A percentile compares a stretch with the other conserved stretches of the same genome.
phyloP scores from a whole-genome alignment of 2,113 vertebrate species.

The Melanerpes aurifrons region DNA sequence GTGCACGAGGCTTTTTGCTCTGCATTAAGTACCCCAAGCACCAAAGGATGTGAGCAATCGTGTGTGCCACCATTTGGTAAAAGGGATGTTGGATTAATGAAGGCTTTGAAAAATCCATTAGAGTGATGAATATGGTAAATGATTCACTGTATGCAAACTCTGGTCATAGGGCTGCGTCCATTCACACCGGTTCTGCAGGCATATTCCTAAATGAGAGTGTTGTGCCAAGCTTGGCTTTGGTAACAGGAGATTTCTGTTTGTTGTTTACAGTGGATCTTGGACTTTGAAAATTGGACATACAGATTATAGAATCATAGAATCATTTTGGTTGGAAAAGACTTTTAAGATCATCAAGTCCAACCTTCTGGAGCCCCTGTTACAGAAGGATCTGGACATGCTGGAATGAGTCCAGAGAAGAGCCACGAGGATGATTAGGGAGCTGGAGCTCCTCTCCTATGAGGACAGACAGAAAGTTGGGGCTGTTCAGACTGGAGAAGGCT shows the following conservation, averaged over 20 bases:
- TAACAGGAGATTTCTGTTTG: not conserved
- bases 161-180: not conserved
- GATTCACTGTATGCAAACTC: conserved; percentile 6
- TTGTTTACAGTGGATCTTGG: not conserved
- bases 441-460: no score
- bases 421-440: no score
- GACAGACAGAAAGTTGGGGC: no score
- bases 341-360: no score
- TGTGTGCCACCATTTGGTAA: not conserved
- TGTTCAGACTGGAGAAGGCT: no score
- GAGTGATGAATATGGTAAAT: conserved; percentile 29
- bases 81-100: conserved; percentile 1
- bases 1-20: not conserved
- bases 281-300: not conserved
- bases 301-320: no score
- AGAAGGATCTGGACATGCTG: no score
- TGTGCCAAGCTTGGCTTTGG: not conserved
- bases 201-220: not conserved
- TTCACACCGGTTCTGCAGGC: not conserved
- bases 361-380: no score
- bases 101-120: conserved; percentile 19
- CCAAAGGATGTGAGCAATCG: not conserved
- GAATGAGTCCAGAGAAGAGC: no score
- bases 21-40: not conserved
- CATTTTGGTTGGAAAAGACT: no score